These are phyloP conservation scores for Lophochroa leadbeateri DNA, from an alignment of 2,113 vertebrate species.

Conservation along the genomic window DNA sequence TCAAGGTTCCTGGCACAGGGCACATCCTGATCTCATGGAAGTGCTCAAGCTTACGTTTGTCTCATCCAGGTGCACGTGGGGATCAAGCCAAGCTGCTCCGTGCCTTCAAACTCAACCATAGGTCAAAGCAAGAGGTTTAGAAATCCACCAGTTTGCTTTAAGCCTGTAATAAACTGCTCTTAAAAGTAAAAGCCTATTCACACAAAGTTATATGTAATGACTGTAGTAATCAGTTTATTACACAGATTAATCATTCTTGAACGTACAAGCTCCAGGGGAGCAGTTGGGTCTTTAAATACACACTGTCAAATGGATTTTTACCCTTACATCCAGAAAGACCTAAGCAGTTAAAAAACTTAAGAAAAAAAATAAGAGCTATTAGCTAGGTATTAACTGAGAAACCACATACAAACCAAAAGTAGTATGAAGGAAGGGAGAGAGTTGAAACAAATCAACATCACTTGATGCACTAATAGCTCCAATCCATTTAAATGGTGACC, in stretches of 20 bases:
- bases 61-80: conserved; percentile 44
- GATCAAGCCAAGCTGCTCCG: conserved; percentile 65
- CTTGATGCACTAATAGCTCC: conserved; percentile 87
- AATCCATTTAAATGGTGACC: conserved; percentile 72
- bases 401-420: conserved; percentile 87
- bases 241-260: conserved; percentile 98
- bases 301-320: conserved; percentile 93
- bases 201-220: conserved; percentile 84
- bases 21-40: conserved; percentile 49
- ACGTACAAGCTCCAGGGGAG: conserved; percentile 99
- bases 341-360: conserved; percentile 90
- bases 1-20: conserved; percentile 68
- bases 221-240: conserved; percentile 98
- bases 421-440: conserved; percentile 76
- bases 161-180: conserved; percentile 70
- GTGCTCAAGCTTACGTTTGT: conserved; percentile 53
- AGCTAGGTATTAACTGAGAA: conserved; percentile 96
- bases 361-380: conserved; percentile 91
- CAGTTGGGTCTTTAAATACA: conserved; percentile 99
- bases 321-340: conserved; percentile 94
- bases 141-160: conserved; percentile 63
- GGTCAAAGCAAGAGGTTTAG: conserved; percentile 28
- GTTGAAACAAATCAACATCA: conserved; percentile 79
- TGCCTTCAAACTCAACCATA: conserved; percentile 53
- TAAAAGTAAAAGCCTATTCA: conserved; percentile 81